Conservation (phyloP, 2,797 vertebrate genomes). For the Syngnathus rostellatus region DNA sequence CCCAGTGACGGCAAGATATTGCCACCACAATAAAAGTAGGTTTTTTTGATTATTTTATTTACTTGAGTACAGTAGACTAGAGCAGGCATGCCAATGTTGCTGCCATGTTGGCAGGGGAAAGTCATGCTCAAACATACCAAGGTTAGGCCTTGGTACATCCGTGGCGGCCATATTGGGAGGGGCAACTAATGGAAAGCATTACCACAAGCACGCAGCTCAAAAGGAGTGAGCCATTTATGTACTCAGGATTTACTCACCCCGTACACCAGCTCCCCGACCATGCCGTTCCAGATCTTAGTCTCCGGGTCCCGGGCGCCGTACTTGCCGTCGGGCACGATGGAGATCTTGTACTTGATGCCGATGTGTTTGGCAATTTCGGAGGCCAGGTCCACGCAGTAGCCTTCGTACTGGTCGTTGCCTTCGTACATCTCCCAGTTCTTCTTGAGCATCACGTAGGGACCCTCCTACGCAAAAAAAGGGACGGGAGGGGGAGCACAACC, state of each 20-base stretch:
- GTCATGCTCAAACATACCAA: no score
- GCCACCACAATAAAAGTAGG: no score
- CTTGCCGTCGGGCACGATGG: slow-evolving; percentile 91
- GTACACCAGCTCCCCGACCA: slow-evolving; percentile 98
- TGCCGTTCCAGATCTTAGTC: slow-evolving; percentile 97
- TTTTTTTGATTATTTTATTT: no score
- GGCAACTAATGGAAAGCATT: no score
- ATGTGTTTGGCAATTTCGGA: slow-evolving; percentile 97
- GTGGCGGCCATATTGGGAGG: no score
- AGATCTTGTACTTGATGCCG: slow-evolving; percentile 97
- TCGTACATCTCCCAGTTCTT: slow-evolving; percentile 96
- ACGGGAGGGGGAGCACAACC: slow-evolving; percentile 34
- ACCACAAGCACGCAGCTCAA: no score
- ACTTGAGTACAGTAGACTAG: no score
- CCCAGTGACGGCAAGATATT: neutral
- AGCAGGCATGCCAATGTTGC: no score
- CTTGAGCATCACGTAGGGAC: slow-evolving; percentile 97
- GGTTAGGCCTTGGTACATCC: no score
- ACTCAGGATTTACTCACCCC: slow-evolving; percentile 41
- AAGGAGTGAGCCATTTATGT: no score
- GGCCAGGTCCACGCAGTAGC: slow-evolving; percentile 95
- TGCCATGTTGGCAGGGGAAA: no score
- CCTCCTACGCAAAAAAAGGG: slow-evolving; percentile 77
- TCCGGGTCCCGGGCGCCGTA: slow-evolving; percentile 94
- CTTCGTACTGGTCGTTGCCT: slow-evolving; percentile 95